Evolutionary conservation across 1,140 invertebrate species (phyloP).

Genomic region (Hetaerina americana): DNA sequence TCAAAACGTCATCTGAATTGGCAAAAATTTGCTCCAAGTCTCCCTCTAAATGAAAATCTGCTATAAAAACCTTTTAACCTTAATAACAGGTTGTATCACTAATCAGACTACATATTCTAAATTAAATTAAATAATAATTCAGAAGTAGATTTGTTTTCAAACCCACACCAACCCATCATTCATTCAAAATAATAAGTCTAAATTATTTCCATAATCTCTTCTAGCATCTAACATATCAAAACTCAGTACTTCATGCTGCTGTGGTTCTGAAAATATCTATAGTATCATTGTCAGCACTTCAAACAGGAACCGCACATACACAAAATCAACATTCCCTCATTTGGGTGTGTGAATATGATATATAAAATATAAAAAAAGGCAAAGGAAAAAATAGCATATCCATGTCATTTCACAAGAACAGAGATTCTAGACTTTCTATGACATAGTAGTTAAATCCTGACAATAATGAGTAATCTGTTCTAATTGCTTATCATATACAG

Average conservation of each 20-base stretch:
- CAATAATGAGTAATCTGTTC: slow-evolving; percentile 11
- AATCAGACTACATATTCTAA: slow-evolving; percentile 8
- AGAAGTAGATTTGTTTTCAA: slow-evolving; percentile 9
- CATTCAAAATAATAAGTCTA: slow-evolving; percentile 10
- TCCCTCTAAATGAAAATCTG: slow-evolving; percentile 10
- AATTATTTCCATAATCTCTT: not conserved
- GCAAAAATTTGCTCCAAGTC: slow-evolving; percentile 11
- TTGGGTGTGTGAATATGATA: slow-evolving; percentile 2
- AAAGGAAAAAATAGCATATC: not conserved
- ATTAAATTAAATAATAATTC: slow-evolving; percentile 12
- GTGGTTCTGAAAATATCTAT: slow-evolving; percentile 4
- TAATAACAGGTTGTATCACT: slow-evolving; percentile 6
- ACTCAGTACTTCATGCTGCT: slow-evolving; percentile 7
- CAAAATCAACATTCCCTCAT: slow-evolving; percentile 7
- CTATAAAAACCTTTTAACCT: slow-evolving; percentile 13
- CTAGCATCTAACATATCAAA: slow-evolving; percentile 12
- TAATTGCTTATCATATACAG: slow-evolving; percentile 12
- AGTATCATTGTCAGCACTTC: slow-evolving; percentile 1
- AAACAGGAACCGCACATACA: slow-evolving; percentile 6
- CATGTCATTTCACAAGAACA: slow-evolving; percentile 5
- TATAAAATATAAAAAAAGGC: slow-evolving; percentile 9
- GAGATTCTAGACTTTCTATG: slow-evolving; percentile 6
- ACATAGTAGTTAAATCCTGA: slow-evolving; percentile 6
- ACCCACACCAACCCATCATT: slow-evolving; percentile 10
- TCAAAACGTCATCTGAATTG: slow-evolving; percentile 15